phyloP scores from a whole-genome alignment of 2,797 vertebrate species.

The Monodelphis domestica region DNA sequence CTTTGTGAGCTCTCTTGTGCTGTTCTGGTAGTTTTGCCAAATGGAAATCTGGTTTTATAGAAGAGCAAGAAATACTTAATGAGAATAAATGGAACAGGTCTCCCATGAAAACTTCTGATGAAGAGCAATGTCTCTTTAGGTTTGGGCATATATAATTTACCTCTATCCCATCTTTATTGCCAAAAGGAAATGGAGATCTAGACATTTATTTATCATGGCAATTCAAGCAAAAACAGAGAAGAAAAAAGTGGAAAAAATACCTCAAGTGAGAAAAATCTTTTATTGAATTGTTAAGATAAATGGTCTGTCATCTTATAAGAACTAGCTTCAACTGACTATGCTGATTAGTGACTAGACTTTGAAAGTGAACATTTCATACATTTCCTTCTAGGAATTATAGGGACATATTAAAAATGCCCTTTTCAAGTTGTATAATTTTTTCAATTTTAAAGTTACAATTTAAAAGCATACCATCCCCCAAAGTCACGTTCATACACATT shows the following conservation, averaged over 20 bases:
- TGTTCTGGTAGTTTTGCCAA: neutral
- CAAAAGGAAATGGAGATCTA: neutral
- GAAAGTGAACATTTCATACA: neutral
- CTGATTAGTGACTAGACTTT: neutral
- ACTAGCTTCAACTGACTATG: slow-evolving; percentile 14
- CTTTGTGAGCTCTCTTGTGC: neutral
- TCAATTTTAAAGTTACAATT: neutral
- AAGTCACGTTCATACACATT: neutral
- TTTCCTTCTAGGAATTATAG: neutral
- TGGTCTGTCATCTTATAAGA: neutral
- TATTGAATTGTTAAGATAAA: slow-evolving; percentile 21
- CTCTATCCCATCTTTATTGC: neutral
- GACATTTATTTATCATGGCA: slow-evolving; percentile 5
- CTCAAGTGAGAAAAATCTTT: slow-evolving; percentile 28
- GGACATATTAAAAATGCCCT: neutral
- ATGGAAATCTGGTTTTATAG: slow-evolving; percentile 11
- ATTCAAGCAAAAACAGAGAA: neutral
- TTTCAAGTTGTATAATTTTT: neutral
- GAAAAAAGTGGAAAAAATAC: neutral
- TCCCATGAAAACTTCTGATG: slow-evolving; percentile 6
- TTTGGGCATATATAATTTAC: neutral
- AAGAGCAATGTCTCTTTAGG: neutral
- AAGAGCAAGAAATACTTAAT: neutral
- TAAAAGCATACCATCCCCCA: neutral
- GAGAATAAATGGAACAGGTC: neutral